Evolutionary conservation across 2,797 vertebrate species (phyloP).

Genomic region (Zenarchopterus dispar): DNA sequence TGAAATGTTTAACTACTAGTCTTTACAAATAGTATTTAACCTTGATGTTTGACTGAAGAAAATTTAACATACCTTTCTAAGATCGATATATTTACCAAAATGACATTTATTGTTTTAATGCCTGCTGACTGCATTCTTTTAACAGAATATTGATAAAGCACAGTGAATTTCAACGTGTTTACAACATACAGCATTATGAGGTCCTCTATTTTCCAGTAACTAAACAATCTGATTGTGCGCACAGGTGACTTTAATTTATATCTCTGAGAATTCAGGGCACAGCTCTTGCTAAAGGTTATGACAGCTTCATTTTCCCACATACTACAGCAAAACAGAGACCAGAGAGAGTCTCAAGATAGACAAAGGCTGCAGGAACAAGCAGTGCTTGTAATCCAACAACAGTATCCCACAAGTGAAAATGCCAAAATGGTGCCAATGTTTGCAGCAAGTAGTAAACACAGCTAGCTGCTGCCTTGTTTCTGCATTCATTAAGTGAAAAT

Average conservation of each 20-base stretch:
- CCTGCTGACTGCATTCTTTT: not conserved
- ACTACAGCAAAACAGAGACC: not conserved
- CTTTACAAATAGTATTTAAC: no score
- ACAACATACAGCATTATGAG: not conserved
- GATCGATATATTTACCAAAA: not conserved
- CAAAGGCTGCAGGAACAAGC: not conserved
- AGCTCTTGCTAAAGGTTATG: not conserved
- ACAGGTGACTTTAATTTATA: slow-evolving; percentile 40
- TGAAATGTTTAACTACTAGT: no score
- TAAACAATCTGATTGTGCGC: slow-evolving; percentile 11
- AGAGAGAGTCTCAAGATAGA: not conserved
- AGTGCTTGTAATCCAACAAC: not conserved
- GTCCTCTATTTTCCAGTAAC: not conserved
- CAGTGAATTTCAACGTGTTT: not conserved
- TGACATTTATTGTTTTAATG: not conserved
- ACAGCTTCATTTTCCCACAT: not conserved
- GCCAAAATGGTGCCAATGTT: no score
- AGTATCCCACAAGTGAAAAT: not conserved
- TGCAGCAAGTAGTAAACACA: no score
- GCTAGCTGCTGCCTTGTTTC: no score
- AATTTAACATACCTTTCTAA: no score
- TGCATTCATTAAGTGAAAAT: no score
- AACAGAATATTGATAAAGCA: not conserved
- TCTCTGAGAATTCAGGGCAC: not conserved
- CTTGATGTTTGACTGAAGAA: no score